A percentile compares a stretch with the other conserved stretches of the same genome.
phyloP scores from a whole-genome alignment of 2,113 vertebrate genomes.

The Cromileptes altivelis region DNA sequence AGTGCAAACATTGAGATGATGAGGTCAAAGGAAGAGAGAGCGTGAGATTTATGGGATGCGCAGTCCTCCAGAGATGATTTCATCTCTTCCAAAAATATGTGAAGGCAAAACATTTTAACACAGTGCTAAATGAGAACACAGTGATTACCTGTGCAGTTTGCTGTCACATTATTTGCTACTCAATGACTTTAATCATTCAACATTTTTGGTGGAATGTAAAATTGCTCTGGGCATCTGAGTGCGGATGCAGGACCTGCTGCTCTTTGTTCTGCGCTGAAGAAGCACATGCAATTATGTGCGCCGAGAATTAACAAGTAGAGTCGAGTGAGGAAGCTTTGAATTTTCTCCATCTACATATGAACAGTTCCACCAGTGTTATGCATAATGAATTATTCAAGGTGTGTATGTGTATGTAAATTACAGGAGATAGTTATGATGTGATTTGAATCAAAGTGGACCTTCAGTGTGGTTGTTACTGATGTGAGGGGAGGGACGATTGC shows the following conservation, averaged over 20 bases:
- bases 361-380: constrained; percentile 58
- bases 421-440: constrained; percentile 65
- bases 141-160: constrained; percentile 5
- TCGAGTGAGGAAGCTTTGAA: constrained; percentile 51
- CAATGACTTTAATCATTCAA: constrained; percentile 22
- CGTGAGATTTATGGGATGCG: constrained; percentile 10
- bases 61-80: constrained; percentile 2
- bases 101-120: constrained; percentile 8
- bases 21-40: constrained; percentile 14
- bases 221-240: constrained; percentile 10
- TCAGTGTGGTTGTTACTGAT: constrained; percentile 72
- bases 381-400: constrained; percentile 81
- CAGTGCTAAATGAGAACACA: not conserved
- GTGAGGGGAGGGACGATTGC: constrained; percentile 61
- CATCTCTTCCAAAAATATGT: not conserved
- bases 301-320: constrained; percentile 65
- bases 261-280: constrained; percentile 51
- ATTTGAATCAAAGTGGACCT: constrained; percentile 76
- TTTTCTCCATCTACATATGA: constrained; percentile 65
- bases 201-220: constrained; percentile 1
- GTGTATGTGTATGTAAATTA: constrained; percentile 69
- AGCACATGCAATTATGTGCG: constrained; percentile 49
- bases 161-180: constrained; percentile 10
- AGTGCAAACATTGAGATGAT: constrained; percentile 12
- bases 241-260: constrained; percentile 35